Conservation (phyloP, 2,797 vertebrate species). For the Paratrypauchen microcephalus region DNA sequence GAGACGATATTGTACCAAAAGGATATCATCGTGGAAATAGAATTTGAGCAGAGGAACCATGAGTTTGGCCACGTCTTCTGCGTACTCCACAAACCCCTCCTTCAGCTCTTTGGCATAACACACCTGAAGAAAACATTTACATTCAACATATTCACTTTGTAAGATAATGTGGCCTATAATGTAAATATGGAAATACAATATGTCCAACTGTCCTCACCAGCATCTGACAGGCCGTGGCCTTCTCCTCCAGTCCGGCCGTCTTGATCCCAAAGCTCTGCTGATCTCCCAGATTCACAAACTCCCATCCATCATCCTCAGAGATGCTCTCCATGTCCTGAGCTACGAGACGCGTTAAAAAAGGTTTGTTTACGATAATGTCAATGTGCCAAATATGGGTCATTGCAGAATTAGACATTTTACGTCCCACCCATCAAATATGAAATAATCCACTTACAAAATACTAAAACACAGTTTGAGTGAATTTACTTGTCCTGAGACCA, state of each 20-base stretch:
- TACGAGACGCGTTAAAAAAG: conserved; percentile 37
- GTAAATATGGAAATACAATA: too few species aligned
- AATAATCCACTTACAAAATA: too few species aligned
- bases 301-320: conserved; percentile 98
- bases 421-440: too few species aligned
- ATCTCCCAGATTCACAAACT: conserved; percentile 97
- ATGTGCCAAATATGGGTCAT: too few species aligned
- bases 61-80: conserved; percentile 97
- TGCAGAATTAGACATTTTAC: too few species aligned
- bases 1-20: too few species aligned
- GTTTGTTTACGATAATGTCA: not conserved
- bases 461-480: too few species aligned
- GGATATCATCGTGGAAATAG: conserved; percentile 99
- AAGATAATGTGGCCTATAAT: too few species aligned
- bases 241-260: conserved; percentile 97
- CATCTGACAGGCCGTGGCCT: conserved; percentile 99
- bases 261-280: conserved; percentile 99
- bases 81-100: conserved; percentile 98
- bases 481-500: too few species aligned
- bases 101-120: conserved; percentile 98
- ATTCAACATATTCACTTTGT: too few species aligned
- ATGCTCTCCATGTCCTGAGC: conserved; percentile 99
- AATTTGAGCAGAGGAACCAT: conserved; percentile 99
- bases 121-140: conserved; percentile 75
- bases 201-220: conserved; percentile 73